Base-by-base conservation (phyloP, 2,888 invertebrate species). In the Argyresthia goedartella region DNA sequence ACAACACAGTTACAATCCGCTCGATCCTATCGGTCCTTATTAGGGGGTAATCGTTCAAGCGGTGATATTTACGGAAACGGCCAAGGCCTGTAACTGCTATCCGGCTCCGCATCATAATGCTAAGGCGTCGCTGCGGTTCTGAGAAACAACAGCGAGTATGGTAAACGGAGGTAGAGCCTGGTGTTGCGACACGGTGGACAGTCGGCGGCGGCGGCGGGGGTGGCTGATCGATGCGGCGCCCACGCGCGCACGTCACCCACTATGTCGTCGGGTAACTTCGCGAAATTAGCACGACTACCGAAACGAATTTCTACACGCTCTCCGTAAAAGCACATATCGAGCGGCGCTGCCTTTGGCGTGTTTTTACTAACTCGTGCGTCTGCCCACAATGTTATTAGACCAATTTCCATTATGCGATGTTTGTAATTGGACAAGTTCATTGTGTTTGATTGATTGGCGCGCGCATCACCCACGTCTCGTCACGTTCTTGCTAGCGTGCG, bases 391-490 rank as follows among this genome's bases (percentile, higher is more conserved):
- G 64, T 66, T 70, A 69, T 72, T 71, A 71, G 66, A 75, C 73
- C 71, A 64, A 67, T 73, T 67, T 65, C 60, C 64, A 63, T 65
- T 69, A 71, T 66, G 69, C 65, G 62, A 62, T 61, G 60, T 65
- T 66, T 72, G 74, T 73, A 71, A 75, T 75, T 70, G 72, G 73
- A 81, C 76, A 75, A 75, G 75, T 79, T 75, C 69, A 81, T 81
- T 73, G 59, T 50, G 54, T 62, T 66, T 78, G 82, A 84, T 81
- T 66, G 78, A 82, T 81, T 70, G 53, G 60, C 65, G 43, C 16
- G 70, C 65, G 67, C 68, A 67, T 76, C 81, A 73, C 78, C 78
- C 80, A 77, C n/a, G n/a, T n/a, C n/a, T n/a, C n/a, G n/a, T n/a
- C n/a, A n/a, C n/a, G n/a, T n/a, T n/a, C n/a, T n/a, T n/a, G n/a